Evolutionary conservation across 2,113 vertebrate species (phyloP), one percentile per base, ranked within the genome.

Genomic region (Elanoides forficatus): DNA sequence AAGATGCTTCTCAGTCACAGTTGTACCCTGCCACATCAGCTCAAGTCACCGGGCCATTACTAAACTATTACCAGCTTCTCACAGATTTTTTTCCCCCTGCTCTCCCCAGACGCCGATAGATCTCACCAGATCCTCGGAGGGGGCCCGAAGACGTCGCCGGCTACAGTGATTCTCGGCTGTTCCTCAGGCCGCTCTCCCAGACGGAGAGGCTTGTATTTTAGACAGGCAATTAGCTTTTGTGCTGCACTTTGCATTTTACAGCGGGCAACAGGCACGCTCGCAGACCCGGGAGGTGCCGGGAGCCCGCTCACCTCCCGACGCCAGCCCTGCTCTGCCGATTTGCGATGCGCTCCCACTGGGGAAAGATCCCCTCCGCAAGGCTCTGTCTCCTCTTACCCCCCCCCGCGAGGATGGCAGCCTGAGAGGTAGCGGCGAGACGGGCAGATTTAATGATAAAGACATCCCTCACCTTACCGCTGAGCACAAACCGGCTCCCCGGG

Each of bases 391-490:
- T 70, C 40, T 48, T 15, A 11, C 53, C 53, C 22, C 38, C 38
- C n/a, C 48, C n/a, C 8, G 7, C 2, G 21, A 38, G 72, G 52
- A 13, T 5, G 58, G 42, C 74, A 70, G 56, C 43, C 30, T 7
- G 0, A 21, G 36, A 36, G 4, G 4, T 6, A 36, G 3, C 10
- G 38, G 29, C 9, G 50, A 58, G 36, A 38, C 0, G 6, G 29
- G 50, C 18, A 52, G 42, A 21, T 21, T 45, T 15, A 34, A 55
- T 10, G 58, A 17, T 53, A 13, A 38, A 78, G 32, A 7, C 23
- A 4, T 11, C 56, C 45, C 81, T 81, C 81, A 7, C 40, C 60
- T 27, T 3, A 0, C 14, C 36, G 18, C 50, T 4, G 43, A 38
- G 34, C 71, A 55, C 62, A 32, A 13, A 59, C 6, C 42, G 50